phyloP scores from a whole-genome alignment of 1,140 invertebrate species.

The Aphelenchoides avenae region DNA sequence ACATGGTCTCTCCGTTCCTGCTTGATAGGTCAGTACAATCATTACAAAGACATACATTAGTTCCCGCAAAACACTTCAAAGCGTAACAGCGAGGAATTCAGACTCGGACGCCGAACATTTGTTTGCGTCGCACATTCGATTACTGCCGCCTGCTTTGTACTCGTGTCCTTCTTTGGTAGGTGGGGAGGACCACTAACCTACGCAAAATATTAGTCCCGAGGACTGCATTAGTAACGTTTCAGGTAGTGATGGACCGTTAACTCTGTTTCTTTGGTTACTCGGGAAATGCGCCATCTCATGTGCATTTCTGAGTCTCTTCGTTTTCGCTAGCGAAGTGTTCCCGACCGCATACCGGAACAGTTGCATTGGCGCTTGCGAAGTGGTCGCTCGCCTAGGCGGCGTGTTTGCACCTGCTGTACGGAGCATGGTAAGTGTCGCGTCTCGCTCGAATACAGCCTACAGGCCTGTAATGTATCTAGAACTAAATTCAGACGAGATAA shows the following conservation, averaged over 20 bases:
- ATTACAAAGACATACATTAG: conserved; percentile 6
- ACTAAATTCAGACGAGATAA: too few relatives aligned
- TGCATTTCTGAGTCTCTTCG: conserved; percentile 22
- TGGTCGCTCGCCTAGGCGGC: too few relatives aligned
- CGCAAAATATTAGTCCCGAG: too few relatives aligned
- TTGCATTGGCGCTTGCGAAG: conserved; percentile 10
- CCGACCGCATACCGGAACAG: conserved; percentile 13
- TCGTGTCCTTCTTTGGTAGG: conserved; percentile 17
- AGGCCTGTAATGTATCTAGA: too few relatives aligned
- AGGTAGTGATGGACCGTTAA: background rate
- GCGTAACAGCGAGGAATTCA: too few relatives aligned
- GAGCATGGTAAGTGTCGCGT: too few relatives aligned
- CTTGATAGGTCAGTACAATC: conserved; percentile 26
- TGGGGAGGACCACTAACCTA: conserved; percentile 1
- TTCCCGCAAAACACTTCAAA: too few relatives aligned
- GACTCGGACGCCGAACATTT: conserved; percentile 10
- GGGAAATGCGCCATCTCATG: conserved; percentile 28
- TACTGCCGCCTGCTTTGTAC: too few relatives aligned
- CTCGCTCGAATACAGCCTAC: too few relatives aligned
- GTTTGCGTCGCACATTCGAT: too few relatives aligned
- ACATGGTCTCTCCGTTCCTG: conserved; percentile 38
- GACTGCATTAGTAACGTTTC: too few relatives aligned
- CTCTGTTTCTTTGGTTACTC: conserved; percentile 21
- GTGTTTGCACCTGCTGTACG: too few relatives aligned
- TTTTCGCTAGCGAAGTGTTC: conserved; percentile 23